Evolutionary conservation across 2,888 invertebrate species (phyloP).

Genomic region (Eupithecia dodoneata): DNA sequence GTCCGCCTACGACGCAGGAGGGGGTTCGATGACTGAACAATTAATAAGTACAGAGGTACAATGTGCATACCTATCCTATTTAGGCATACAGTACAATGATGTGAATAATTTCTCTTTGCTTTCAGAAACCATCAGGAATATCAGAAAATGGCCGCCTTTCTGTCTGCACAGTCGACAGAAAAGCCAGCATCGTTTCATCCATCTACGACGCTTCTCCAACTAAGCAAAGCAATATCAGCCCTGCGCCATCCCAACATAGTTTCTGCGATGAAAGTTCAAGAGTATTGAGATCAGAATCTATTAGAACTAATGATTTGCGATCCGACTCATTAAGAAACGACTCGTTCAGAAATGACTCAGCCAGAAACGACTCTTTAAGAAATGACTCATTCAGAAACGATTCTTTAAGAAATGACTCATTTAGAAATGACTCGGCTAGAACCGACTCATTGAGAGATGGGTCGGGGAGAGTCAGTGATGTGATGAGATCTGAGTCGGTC

Average conservation of each 20-base stretch:
- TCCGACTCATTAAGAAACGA: slow-evolving; percentile 11
- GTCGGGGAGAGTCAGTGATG: slow-evolving; percentile 60
- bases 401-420: not conserved
- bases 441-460: slow-evolving; percentile 56
- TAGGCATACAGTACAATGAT: too few relatives aligned
- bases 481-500: slow-evolving; percentile 43
- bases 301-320: slow-evolving; percentile 51
- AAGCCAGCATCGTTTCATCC: slow-evolving; percentile 78
- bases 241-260: slow-evolving; percentile 75
- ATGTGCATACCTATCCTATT: too few relatives aligned
- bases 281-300: slow-evolving; percentile 70
- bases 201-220: slow-evolving; percentile 76
- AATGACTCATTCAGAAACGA: slow-evolving; percentile 3
- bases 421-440: not conserved
- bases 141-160: slow-evolving; percentile 78
- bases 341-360: not conserved
- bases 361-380: not conserved
- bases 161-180: slow-evolving; percentile 76
- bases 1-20: too few relatives aligned
- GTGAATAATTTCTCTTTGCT: slow-evolving; percentile 24
- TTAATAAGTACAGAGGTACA: too few relatives aligned
- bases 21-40: too few relatives aligned
- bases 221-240: slow-evolving; percentile 71
- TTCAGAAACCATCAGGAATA: slow-evolving; percentile 65
- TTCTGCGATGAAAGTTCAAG: slow-evolving; percentile 64